These are phyloP conservation scores for Sebastes cheni DNA, from an alignment of 2,797 vertebrate species.

Conservation along the genomic window DNA sequence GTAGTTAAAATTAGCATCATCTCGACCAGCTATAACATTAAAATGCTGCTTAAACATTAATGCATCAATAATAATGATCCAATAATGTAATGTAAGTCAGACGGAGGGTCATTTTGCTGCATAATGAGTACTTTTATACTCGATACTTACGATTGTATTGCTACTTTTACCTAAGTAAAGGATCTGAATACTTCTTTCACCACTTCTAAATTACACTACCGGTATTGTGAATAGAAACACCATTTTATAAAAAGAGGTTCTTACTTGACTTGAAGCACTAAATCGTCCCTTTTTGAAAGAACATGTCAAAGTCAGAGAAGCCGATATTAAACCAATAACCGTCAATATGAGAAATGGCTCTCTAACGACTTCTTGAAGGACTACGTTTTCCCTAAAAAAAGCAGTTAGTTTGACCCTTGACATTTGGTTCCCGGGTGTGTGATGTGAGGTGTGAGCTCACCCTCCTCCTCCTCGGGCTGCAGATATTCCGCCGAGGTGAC, in stretches of 20 bases:
- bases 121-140: background rate
- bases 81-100: background rate
- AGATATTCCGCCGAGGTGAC: slow-evolving; percentile 56
- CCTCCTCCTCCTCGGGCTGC: slow-evolving; percentile 63
- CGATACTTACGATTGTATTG: too few relatives aligned
- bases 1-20: background rate
- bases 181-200: too few relatives aligned
- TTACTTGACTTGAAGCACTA: background rate
- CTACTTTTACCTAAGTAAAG: too few relatives aligned
- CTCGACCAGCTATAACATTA: background rate
- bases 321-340: background rate
- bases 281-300: background rate
- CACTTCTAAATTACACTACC: too few relatives aligned
- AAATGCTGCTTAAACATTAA: background rate
- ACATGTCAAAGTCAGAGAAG: background rate
- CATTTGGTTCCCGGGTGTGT: background rate
- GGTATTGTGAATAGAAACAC: too few relatives aligned
- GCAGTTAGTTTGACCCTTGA: slow-evolving; percentile 1
- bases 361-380: background rate
- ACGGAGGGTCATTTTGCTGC: background rate
- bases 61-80: background rate
- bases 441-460: slow-evolving; percentile 57
- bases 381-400: background rate
- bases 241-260: background rate
- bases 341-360: background rate